These are phyloP conservation scores for Darevskia nairensis DNA, from an alignment of 2,797 vertebrate species.

Conservation along the genomic window DNA sequence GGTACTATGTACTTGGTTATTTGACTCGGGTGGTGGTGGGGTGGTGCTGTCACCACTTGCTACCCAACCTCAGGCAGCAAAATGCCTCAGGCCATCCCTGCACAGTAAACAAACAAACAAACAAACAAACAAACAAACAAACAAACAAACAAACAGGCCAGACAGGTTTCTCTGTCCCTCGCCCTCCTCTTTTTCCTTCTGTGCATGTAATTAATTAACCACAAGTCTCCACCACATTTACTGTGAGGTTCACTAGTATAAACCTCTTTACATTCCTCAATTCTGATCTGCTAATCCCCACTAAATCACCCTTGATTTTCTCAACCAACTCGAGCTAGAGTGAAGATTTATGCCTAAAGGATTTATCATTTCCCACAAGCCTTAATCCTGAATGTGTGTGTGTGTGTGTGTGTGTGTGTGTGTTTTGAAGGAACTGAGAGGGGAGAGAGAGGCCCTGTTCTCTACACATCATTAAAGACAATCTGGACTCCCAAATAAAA, in stretches of 20 bases:
- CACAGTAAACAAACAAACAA: too few species aligned
- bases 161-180: neutral
- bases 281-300: slow-evolving; percentile 75
- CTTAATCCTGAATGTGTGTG: slow-evolving; percentile 56
- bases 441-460: neutral
- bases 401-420: neutral
- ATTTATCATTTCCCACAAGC: slow-evolving; percentile 76
- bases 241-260: slow-evolving; percentile 65
- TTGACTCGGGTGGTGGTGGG: too few species aligned
- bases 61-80: neutral
- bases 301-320: slow-evolving; percentile 68
- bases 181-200: slow-evolving; percentile 44
- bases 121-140: too few species aligned
- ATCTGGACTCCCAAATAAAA: neutral
- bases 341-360: slow-evolving; percentile 70
- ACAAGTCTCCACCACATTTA: slow-evolving; percentile 64
- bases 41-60: too few species aligned
- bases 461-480: accelerated
- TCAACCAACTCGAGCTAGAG: slow-evolving; percentile 53
- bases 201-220: slow-evolving; percentile 40
- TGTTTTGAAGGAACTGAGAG: neutral
- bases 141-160: too few species aligned
- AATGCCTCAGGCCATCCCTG: neutral
- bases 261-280: slow-evolving; percentile 77
- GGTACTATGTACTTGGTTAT: too few species aligned